These are phyloP conservation scores for Pterocles orientalis DNA, from an alignment of 2,113 vertebrate genomes.

Conservation along the genomic window DNA sequence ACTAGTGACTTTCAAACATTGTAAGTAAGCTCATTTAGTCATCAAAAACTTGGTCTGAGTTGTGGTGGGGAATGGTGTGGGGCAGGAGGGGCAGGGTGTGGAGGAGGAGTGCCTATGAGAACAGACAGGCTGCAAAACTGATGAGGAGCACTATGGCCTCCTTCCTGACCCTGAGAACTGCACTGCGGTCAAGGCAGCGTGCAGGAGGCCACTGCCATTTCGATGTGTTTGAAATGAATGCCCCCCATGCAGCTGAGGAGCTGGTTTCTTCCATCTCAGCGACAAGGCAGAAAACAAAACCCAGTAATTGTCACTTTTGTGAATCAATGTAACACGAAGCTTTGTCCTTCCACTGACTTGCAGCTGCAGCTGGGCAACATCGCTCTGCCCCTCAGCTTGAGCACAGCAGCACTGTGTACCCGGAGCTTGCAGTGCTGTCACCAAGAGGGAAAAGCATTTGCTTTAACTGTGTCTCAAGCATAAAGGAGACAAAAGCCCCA, in stretches of 20 bases:
- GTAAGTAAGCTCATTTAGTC: not conserved
- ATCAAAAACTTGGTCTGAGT: not conserved
- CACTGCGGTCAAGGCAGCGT: not conserved
- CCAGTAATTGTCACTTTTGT: conserved; percentile 44
- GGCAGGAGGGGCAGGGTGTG: no score
- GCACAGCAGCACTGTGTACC: conserved; percentile 56
- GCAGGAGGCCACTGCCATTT: not conserved
- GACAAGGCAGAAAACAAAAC: conserved; percentile 53
- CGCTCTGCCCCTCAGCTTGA: conserved; percentile 13
- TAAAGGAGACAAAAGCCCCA: conserved; percentile 51
- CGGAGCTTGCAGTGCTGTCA: conserved; percentile 36
- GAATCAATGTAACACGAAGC: conserved; percentile 53
- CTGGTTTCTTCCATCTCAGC: not conserved
- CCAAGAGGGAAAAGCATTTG: conserved; percentile 9
- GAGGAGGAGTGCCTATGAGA: not conserved
- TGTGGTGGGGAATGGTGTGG: not conserved
- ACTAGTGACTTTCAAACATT: not conserved
- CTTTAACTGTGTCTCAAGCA: conserved; percentile 15
- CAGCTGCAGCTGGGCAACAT: conserved; percentile 69
- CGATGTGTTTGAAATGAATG: not conserved
- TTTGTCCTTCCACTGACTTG: conserved; percentile 58
- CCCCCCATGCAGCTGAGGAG: not conserved
- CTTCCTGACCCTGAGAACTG: not conserved
- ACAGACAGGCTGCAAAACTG: not conserved
- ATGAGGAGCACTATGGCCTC: not conserved